Percentiles rank a stretch among this genome's conserved stretches.
These are phyloP conservation scores for Psephotus haematonotus DNA, from an alignment of 2,113 vertebrate species.

Conservation along the genomic window DNA sequence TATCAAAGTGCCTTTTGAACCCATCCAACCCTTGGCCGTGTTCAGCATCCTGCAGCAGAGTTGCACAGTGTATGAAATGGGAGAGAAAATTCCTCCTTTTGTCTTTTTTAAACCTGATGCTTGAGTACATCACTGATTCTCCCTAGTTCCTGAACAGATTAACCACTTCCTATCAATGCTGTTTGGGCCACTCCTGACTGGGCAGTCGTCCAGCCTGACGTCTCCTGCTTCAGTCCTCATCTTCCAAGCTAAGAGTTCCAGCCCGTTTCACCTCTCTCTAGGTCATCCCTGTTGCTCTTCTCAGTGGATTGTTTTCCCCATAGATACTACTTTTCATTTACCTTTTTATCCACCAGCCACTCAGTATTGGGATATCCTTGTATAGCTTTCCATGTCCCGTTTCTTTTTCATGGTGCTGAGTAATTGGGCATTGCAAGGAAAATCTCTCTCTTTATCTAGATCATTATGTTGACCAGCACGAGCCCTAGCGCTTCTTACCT, in stretches of 20 bases:
- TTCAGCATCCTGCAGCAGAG: background rate
- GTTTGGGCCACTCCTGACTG: background rate
- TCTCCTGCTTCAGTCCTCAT: background rate
- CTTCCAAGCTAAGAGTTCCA: background rate
- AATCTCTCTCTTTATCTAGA: background rate
- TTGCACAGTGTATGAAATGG: background rate
- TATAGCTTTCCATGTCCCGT: background rate
- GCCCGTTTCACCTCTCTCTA: background rate
- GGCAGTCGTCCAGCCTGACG: background rate
- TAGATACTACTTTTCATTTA: background rate
- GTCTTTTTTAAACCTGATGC: background rate
- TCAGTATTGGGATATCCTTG: background rate
- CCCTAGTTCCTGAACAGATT: background rate
- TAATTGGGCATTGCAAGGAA: background rate
- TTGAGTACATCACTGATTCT: background rate
- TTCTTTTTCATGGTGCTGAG: background rate
- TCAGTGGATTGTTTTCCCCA: background rate
- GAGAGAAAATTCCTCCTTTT: background rate
- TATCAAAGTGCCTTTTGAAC: background rate
- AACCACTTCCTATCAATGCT: rapidly evolving
- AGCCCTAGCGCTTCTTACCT: background rate
- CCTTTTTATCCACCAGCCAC: background rate
- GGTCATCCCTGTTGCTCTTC: background rate
- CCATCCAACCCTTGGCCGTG: rapidly evolving
- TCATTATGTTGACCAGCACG: background rate